A percentile compares a stretch with the other conserved stretches of the same genome.
Conservation (phyloP, 2,888 invertebrate species). For the Cyaniris semiargus region DNA sequence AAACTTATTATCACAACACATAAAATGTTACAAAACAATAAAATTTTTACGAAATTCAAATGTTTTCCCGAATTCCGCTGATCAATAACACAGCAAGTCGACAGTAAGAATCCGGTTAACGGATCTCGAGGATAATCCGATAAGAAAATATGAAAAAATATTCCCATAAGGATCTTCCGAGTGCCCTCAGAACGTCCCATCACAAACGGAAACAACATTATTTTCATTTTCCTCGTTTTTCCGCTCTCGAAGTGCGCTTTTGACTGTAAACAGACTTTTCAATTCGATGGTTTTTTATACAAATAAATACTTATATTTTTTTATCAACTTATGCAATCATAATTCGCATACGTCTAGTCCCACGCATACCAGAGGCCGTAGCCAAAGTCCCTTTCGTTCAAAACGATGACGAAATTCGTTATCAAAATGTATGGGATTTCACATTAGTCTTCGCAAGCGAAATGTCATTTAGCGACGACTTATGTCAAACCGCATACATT, state of each 20-base stretch:
- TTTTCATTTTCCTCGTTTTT: background rate
- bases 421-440: no score
- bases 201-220: background rate
- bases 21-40: background rate
- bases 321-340: no score
- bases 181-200: background rate
- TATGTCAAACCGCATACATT: no score
- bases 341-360: no score
- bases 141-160: constrained; percentile 12
- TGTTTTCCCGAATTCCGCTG: background rate
- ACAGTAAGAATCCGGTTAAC: background rate
- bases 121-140: background rate
- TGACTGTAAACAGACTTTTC: background rate
- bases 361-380: no score
- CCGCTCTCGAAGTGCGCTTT: background rate
- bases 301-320: no score
- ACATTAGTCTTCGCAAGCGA: no score
- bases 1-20: no score
- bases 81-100: background rate
- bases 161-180: background rate
- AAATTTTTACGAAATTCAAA: background rate
- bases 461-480: no score
- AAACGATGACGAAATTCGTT: no score
- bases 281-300: background rate
- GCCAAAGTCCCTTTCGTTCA: no score